phyloP scores from a whole-genome alignment of 2,113 vertebrate genomes.

The Rhinogobius similis region DNA sequence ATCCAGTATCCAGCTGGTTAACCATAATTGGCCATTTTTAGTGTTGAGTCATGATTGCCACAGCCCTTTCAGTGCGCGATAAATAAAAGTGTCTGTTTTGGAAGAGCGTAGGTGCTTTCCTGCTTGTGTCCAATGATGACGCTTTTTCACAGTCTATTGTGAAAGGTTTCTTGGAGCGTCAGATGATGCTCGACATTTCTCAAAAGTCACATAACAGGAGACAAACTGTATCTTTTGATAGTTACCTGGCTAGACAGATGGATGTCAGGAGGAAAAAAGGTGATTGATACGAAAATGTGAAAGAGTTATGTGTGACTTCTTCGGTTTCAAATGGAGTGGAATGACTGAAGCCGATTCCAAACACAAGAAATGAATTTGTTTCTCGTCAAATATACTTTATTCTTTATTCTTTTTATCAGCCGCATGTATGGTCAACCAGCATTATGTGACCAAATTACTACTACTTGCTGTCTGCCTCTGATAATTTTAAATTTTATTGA shows the following conservation, averaged over 20 bases:
- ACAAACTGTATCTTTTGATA: conserved; percentile 36
- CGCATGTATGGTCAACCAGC: too few relatives aligned
- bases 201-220: conserved; percentile 11
- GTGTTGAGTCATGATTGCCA: background rate
- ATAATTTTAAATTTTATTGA: too few relatives aligned
- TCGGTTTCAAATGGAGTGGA: background rate
- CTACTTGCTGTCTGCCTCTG: too few relatives aligned
- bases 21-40: conserved; percentile 29
- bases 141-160: conserved; percentile 21
- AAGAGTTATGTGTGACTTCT: background rate
- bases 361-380: background rate
- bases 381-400: background rate
- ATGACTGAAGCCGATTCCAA: background rate
- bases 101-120: conserved; percentile 13
- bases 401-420: too few relatives aligned
- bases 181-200: conserved; percentile 21
- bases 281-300: background rate
- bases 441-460: too few relatives aligned
- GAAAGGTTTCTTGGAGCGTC: conserved; percentile 35
- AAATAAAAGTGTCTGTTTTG: background rate
- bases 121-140: background rate
- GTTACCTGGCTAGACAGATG: background rate
- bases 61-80: background rate
- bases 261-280: background rate
- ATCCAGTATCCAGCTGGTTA: conserved; percentile 9